Percentiles rank a stretch among this genome's conserved stretches.
Evolutionary conservation across 2,113 vertebrate species (phyloP).

Genomic region (Puffinus mauretanicus): DNA sequence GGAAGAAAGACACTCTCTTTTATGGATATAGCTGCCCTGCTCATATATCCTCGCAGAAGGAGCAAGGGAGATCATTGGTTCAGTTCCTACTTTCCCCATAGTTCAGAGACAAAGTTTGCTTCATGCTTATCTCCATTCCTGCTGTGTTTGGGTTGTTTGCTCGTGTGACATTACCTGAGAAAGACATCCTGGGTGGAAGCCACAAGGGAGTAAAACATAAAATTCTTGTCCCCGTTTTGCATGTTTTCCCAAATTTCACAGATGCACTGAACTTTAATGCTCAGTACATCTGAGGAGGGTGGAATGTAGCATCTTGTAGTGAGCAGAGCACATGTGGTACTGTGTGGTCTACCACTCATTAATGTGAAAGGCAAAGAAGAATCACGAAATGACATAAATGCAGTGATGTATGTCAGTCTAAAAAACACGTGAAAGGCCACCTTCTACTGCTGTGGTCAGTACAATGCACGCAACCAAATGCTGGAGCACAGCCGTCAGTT

Average conservation of each 20-base stretch:
- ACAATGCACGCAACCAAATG: background rate
- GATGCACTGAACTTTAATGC: background rate
- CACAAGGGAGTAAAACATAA: background rate
- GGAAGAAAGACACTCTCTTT: background rate
- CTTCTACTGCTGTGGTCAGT: background rate
- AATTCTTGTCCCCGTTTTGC: background rate
- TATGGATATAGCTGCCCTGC: background rate
- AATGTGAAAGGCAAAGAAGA: background rate
- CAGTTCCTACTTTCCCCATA: background rate
- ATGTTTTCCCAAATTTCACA: background rate
- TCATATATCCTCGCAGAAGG: background rate
- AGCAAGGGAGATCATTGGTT: background rate
- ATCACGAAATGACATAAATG: background rate
- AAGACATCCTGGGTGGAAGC: background rate
- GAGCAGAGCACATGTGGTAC: slow-evolving; percentile 16
- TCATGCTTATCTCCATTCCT: background rate
- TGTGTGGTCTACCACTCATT: slow-evolving; percentile 28
- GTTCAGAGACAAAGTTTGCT: background rate
- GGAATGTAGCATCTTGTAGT: slow-evolving; percentile 5
- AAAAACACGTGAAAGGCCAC: background rate
- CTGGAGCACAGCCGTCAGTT: background rate
- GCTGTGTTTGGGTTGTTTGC: background rate
- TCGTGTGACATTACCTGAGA: background rate
- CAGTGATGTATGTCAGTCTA: background rate
- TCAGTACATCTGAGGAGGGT: background rate